These are phyloP conservation scores for Ennomos fuscantarius DNA, from an alignment of 2,888 invertebrate species.

Conservation along the genomic window DNA sequence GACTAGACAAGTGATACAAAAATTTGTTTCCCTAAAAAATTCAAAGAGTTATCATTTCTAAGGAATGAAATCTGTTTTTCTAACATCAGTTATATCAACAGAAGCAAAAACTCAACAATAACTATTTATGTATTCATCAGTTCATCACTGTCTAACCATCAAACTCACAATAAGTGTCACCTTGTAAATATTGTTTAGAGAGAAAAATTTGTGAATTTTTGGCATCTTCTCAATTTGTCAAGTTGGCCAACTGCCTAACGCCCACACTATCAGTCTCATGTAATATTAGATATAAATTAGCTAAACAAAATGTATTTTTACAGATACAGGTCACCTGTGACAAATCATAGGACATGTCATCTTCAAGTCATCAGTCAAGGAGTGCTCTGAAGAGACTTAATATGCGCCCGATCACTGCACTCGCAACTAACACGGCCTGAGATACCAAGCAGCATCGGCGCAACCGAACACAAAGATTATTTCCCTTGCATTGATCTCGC, in stretches of 20 bases:
- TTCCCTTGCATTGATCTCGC: constrained; percentile 76
- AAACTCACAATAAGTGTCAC: constrained; percentile 28
- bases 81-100: neutral
- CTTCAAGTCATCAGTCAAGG: constrained; percentile 57
- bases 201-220: constrained; percentile 42
- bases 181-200: constrained; percentile 33
- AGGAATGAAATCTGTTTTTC: constrained; percentile 9
- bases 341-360: constrained; percentile 57
- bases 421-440: constrained; percentile 52
- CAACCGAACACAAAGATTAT: constrained; percentile 63
- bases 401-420: constrained; percentile 49
- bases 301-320: constrained; percentile 50
- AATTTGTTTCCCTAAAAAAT: too few species aligned
- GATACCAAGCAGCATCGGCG: constrained; percentile 54
- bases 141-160: neutral
- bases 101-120: neutral
- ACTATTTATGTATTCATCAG: constrained; percentile 4
- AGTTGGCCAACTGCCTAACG: constrained; percentile 50
- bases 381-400: constrained; percentile 48
- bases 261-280: constrained; percentile 42
- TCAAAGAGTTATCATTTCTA: too few species aligned
- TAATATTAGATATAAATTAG: constrained; percentile 49
- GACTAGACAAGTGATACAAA: too few species aligned
- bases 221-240: constrained; percentile 50
- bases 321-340: constrained; percentile 65